phyloP scores from a whole-genome alignment of 2,888 invertebrate genomes.

The Saturnia pavonia region DNA sequence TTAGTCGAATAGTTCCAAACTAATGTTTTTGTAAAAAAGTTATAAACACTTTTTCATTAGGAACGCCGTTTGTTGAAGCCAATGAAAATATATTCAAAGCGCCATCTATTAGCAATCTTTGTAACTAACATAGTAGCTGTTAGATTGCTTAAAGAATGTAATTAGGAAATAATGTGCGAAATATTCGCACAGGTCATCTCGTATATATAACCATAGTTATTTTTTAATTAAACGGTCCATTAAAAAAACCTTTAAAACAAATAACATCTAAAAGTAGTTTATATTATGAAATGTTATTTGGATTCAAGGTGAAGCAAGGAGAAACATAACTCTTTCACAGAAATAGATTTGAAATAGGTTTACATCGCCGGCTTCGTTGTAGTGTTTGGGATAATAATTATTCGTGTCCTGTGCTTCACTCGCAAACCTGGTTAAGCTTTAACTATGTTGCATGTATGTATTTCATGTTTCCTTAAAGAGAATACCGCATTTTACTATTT shows the following conservation, averaged over 20 bases:
- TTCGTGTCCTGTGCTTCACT: background rate
- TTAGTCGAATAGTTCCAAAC: too few species aligned
- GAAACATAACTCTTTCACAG: background rate
- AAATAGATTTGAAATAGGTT: conserved; percentile 11
- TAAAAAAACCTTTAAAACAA: background rate
- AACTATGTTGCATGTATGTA: background rate
- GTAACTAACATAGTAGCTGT: too few species aligned
- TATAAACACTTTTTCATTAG: too few species aligned
- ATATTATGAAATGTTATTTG: conserved; percentile 2
- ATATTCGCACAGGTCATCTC: too few species aligned
- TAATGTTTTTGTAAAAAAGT: too few species aligned
- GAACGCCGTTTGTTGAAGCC: too few species aligned
- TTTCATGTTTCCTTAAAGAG: background rate
- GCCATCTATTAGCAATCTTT: too few species aligned
- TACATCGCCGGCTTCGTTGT: background rate
- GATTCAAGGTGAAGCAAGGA: conserved; percentile 3
- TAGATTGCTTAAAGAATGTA: too few species aligned
- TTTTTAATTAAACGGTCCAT: background rate
- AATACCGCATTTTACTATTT: too few species aligned
- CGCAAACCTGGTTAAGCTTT: background rate
- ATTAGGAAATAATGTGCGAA: too few species aligned
- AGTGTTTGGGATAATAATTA: background rate
- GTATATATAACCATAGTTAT: background rate
- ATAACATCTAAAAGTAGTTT: background rate
- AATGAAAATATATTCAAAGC: too few species aligned